Evolutionary conservation across 2,113 vertebrate genomes (phyloP).

Genomic region (Oxygymnocypris stewartii): DNA sequence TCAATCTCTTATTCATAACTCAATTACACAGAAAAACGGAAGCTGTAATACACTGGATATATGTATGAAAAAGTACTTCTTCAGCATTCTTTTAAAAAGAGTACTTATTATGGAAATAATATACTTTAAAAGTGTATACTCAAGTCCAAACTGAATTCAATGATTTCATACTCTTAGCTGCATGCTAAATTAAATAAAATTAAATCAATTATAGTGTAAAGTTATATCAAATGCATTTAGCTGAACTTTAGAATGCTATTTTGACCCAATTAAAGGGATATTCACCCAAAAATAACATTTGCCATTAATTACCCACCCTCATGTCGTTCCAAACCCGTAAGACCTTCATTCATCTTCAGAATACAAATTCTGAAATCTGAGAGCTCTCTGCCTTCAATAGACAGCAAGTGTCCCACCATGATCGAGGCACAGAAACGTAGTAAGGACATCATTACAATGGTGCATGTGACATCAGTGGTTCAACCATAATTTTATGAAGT

Average conservation of each 20-base stretch:
- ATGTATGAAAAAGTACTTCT: neutral
- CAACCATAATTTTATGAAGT: too few relatives aligned
- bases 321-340: too few relatives aligned
- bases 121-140: neutral
- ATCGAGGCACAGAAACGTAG: too few relatives aligned
- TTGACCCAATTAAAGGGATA: neutral
- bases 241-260: neutral
- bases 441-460: too few relatives aligned
- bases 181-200: neutral
- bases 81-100: neutral
- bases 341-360: too few relatives aligned
- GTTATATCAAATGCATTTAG: neutral
- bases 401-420: too few relatives aligned
- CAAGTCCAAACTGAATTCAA: neutral
- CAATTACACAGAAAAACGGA: neutral
- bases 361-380: too few relatives aligned
- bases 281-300: too few relatives aligned
- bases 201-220: neutral
- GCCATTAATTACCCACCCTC: too few relatives aligned
- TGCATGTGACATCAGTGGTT: too few relatives aligned
- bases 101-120: neutral
- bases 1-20: neutral
- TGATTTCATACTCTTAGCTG: neutral
- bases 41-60: neutral
- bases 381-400: too few relatives aligned